phyloP scores from a whole-genome alignment of 2,797 vertebrate species.

The Clamator glandarius region DNA sequence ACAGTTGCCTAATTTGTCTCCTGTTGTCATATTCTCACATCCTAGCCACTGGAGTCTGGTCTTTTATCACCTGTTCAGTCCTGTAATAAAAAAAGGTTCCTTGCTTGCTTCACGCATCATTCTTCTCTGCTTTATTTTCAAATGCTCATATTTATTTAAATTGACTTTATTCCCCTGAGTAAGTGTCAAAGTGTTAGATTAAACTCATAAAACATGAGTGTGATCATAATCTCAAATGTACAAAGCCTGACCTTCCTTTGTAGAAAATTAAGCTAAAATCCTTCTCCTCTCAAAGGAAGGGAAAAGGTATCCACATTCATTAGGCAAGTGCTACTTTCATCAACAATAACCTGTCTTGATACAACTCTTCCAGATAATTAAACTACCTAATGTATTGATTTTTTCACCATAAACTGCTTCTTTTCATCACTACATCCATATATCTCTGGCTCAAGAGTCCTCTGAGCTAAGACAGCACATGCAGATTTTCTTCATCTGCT shows the following conservation, averaged over 20 bases:
- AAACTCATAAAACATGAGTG: background rate
- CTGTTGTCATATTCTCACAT: background rate
- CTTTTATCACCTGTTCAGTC: slow-evolving; percentile 3
- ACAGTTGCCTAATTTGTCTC: background rate
- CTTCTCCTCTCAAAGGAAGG: background rate
- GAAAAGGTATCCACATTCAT: background rate
- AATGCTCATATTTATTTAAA: background rate
- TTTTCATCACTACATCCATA: background rate
- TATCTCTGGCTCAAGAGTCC: background rate
- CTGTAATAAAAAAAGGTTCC: background rate
- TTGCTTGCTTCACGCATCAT: background rate
- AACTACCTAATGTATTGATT: background rate
- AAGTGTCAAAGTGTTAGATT: slow-evolving; percentile 22
- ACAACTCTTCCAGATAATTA: background rate
- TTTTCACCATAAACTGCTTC: background rate
- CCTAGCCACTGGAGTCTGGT: background rate
- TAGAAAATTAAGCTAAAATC: background rate
- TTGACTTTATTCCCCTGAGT: background rate
- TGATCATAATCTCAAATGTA: slow-evolving; percentile 5
- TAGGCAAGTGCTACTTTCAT: background rate
- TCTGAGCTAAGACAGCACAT: background rate
- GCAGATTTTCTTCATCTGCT: background rate
- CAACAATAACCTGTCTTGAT: background rate
- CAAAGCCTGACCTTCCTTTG: slow-evolving; percentile 5
- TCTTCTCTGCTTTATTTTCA: background rate